Evolutionary conservation across 1,140 invertebrate genomes (phyloP).

Genomic region (Hycleus cichorii): DNA sequence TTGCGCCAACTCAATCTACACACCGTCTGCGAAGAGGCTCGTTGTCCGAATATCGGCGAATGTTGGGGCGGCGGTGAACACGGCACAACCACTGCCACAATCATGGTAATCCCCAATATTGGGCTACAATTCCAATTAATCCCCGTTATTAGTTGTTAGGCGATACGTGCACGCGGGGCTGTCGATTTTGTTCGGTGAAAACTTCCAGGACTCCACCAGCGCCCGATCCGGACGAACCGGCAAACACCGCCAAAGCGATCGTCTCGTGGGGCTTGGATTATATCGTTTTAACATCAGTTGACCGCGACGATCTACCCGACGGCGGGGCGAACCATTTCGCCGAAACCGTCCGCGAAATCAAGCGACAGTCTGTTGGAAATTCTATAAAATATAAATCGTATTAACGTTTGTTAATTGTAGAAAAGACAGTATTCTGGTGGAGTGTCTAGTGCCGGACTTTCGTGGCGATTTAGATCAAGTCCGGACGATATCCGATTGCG

Average conservation of each 20-base stretch:
- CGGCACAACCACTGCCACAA: constrained; percentile 81
- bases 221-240: constrained; percentile 84
- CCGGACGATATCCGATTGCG: constrained; percentile 68
- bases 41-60: constrained; percentile 98
- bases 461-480: constrained; percentile 73
- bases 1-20: constrained; percentile 83
- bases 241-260: constrained; percentile 89
- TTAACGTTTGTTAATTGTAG: constrained; percentile 40
- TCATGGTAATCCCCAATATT: constrained; percentile 58
- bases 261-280: constrained; percentile 94
- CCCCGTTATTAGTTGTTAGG: constrained; percentile 66
- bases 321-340: constrained; percentile 89
- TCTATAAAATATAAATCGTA: neutral
- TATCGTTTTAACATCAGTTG: constrained; percentile 96
- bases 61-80: constrained; percentile 96
- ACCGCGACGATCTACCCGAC: constrained; percentile 92
- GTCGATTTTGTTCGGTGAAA: constrained; percentile 98
- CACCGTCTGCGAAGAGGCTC: constrained; percentile 98
- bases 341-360: constrained; percentile 76
- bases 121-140: neutral
- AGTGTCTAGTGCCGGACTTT: constrained; percentile 97
- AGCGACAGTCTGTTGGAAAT: constrained; percentile 50
- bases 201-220: constrained; percentile 86
- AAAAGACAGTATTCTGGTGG: constrained; percentile 83
- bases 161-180: constrained; percentile 86